Base-by-base conservation (phyloP, 2,113 vertebrate species). In the Paracanthobrama guichenoti region DNA sequence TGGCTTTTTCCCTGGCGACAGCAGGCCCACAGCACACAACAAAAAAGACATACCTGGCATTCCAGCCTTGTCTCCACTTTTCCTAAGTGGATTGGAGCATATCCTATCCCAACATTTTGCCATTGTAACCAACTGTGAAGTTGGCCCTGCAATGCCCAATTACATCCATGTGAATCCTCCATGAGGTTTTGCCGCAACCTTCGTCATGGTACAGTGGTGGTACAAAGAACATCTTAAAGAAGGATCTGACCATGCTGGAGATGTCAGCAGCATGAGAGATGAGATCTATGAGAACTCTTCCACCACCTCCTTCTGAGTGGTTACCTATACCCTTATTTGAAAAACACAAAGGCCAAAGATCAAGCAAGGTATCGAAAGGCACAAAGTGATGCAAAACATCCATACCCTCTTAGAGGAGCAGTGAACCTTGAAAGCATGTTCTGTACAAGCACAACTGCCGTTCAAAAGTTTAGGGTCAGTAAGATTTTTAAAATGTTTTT, bases 41-140 rank as follows among this genome's bases (percentile, higher is more conserved):
- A 93, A 90, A 90, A 93, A 92, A 95, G 93, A 94, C 96, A 97
- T 96, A 96, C 95, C 95, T 95, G 94, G 94, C 94, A 96, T 97
- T 96, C 96, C 95, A 94, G 89, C 94, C 95, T 0, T 93, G 93
- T 94, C 92, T 95, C 93, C 92, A 94, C 84, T 87, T 93, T 94
- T 93, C 89, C 91, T 94, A 95, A 96, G 94, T 93, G 94, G 93
- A 91, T 93, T 93, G 92, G 90, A 93, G 93, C 91, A 93, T 87
- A 93, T 89, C 85, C 94, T 94, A 94, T 92, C 94, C 94, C 95
- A 96, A 94, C 95, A 95, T 94, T 91, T 88, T 89, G 88, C 91
- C 90, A 94, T 94, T 95, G 93, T 95, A 94, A 91, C 90, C 90
- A 93, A 95, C 94, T 95, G 95, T 95, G 94, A 96, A 95, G 92